These are phyloP conservation scores for Ondatra zibethicus DNA, from an alignment of 2,113 vertebrate species.

Conservation along the genomic window DNA sequence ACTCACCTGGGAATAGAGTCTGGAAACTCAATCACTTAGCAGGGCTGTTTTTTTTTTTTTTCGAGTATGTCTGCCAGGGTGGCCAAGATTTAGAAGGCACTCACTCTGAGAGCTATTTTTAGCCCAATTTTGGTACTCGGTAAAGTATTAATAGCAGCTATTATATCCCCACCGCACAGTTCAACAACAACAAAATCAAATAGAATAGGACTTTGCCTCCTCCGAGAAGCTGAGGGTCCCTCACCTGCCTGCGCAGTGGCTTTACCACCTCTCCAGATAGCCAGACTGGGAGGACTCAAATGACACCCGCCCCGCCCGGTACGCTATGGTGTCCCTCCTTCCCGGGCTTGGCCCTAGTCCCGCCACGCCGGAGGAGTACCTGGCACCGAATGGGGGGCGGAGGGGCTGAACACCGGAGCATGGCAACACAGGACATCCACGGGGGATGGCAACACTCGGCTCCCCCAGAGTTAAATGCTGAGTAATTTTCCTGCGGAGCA, in stretches of 20 bases:
- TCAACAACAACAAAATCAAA: not conserved
- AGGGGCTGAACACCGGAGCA: not conserved
- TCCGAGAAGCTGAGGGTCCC: not conserved
- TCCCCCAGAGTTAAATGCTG: constrained; percentile 46
- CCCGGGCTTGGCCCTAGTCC: not conserved
- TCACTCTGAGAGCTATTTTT: constrained; percentile 13
- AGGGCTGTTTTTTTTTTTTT: not conserved
- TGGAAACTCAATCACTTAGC: not conserved
- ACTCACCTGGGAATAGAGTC: not conserved
- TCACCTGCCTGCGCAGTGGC: not conserved
- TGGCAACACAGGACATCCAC: not conserved
- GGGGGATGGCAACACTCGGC: not conserved
- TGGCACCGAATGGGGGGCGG: not conserved
- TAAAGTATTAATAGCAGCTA: constrained; percentile 41
- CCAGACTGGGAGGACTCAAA: not conserved
- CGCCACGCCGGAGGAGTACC: not conserved
- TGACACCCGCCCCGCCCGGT: not conserved
- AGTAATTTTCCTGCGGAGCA: constrained; percentile 58
- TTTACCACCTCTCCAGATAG: not conserved
- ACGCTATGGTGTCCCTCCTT: not conserved
- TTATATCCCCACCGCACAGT: not conserved
- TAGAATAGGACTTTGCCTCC: not conserved
- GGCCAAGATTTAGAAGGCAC: not conserved
- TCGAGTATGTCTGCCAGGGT: not conserved
- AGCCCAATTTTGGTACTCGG: not conserved